phyloP scores from a whole-genome alignment of 2,888 invertebrate species.

The Nemotelus nigrinus region DNA sequence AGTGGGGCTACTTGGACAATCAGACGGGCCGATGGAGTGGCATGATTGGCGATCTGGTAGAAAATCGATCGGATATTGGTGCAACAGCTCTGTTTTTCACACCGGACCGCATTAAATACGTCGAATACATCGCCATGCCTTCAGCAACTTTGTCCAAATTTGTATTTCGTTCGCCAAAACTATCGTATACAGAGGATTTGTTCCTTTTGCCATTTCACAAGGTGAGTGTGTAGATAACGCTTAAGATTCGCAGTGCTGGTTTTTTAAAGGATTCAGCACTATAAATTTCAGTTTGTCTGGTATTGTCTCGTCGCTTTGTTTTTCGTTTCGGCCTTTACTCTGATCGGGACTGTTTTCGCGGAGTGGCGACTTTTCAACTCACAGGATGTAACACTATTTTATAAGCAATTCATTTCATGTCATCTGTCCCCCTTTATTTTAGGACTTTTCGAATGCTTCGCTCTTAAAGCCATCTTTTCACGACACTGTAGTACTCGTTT shows the following conservation, averaged over 20 bases:
- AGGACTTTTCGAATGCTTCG: slow-evolving; percentile 41
- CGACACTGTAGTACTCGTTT: slow-evolving; percentile 69
- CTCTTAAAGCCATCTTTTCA: slow-evolving; percentile 63
- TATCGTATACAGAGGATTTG: slow-evolving; percentile 78
- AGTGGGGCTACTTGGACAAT: slow-evolving; percentile 71
- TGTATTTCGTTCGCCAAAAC: slow-evolving; percentile 76
- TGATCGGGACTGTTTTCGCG: slow-evolving; percentile 64
- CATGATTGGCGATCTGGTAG: slow-evolving; percentile 71
- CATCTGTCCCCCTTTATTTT: background rate
- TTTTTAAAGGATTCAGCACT: no score
- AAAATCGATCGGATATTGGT: slow-evolving; percentile 71
- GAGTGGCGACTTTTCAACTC: slow-evolving; percentile 62
- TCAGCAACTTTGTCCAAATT: slow-evolving; percentile 75
- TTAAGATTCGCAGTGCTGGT: background rate
- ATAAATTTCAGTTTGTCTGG: slow-evolving; percentile 52
- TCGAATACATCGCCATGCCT: slow-evolving; percentile 75
- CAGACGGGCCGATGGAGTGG: slow-evolving; percentile 71
- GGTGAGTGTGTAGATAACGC: slow-evolving; percentile 61
- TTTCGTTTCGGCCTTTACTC: slow-evolving; percentile 54
- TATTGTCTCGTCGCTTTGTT: slow-evolving; percentile 52
- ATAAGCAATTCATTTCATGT: background rate
- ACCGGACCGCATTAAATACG: slow-evolving; percentile 69
- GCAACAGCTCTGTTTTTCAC: slow-evolving; percentile 75
- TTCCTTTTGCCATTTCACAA: slow-evolving; percentile 75
- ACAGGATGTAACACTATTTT: background rate